A percentile compares a stretch with the other conserved stretches of the same genome.
Conservation (phyloP, 2,797 vertebrate species). For the Rhinogobio ventralis region DNA sequence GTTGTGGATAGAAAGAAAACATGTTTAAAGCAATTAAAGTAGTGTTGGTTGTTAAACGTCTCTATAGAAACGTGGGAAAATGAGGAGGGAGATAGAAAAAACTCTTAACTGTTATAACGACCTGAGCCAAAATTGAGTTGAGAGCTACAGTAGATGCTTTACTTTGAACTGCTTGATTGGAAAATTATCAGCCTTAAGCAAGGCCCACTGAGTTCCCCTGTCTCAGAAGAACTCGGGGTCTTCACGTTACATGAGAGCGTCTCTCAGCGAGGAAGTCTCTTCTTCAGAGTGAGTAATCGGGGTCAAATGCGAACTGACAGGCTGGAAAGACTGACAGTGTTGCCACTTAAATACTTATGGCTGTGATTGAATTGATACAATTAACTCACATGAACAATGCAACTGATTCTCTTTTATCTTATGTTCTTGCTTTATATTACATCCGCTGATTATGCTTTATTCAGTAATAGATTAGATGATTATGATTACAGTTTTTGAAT, state of each 20-base stretch:
- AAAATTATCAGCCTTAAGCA: slow-evolving; percentile 58
- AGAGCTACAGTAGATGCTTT: slow-evolving; percentile 42
- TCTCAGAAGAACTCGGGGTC: slow-evolving; percentile 32
- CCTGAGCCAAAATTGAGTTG: slow-evolving; percentile 47
- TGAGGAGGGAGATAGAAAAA: slow-evolving; percentile 34
- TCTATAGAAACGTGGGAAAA: slow-evolving; percentile 44
- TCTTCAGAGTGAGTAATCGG: slow-evolving; percentile 2
- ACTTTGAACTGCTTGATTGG: slow-evolving; percentile 61
- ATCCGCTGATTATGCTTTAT: neutral
- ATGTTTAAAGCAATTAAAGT: slow-evolving; percentile 6
- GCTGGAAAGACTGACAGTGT: slow-evolving; percentile 2
- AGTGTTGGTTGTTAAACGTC: slow-evolving; percentile 36
- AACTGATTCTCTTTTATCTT: slow-evolving; percentile 9
- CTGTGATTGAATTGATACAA: slow-evolving; percentile 11
- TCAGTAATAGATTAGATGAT: neutral
- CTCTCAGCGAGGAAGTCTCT: slow-evolving; percentile 9
- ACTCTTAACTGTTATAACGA: slow-evolving; percentile 47
- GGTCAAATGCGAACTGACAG: slow-evolving; percentile 11
- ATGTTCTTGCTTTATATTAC: slow-evolving; percentile 5
- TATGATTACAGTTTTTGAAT: neutral
- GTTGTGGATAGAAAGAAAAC: neutral
- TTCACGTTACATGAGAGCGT: slow-evolving; percentile 42
- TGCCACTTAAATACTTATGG: neutral
- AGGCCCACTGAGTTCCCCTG: slow-evolving; percentile 26
- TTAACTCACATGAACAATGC: slow-evolving; percentile 13